Base-by-base conservation (phyloP, 2,797 vertebrate genomes). In the Phylloscopus collybita region DNA sequence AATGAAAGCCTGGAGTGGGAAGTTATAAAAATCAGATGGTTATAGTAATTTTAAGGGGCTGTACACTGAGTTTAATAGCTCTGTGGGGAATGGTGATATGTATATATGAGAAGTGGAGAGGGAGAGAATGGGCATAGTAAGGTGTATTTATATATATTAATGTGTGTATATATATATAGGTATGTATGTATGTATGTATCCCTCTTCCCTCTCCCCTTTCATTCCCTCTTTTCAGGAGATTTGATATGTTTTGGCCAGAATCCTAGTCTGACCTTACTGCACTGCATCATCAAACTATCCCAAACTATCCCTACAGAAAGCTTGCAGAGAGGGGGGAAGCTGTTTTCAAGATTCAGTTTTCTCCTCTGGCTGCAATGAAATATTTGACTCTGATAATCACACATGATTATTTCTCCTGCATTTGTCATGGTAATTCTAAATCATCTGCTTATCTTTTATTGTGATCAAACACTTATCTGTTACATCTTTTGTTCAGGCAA, bases 1-100 rank as follows among this genome's bases (percentile, higher is more conserved):
- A 96, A 95, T 96, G 91, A 97, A 96, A 93, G 89, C 85, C 87
- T 94, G 81, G 79, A 94, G 87, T 96, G 92, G 89, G 91, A 96
- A 75, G 93, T 95, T 96, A 92, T 94, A 96, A 94, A 96, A 96
- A 79, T 96, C 96, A 96, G 93, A 94, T 96, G 81, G 81, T 90
- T 92, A 79, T 75, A 80, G 89, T 91, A 92, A 81, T 88, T 96
- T 81, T 83, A 74, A 94, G 82, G 80, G 84, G 54, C 65, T 94
- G 70, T 91, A 79, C 3, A 10, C 47, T 60, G 74, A 76, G 61
- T 90, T 96, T 92, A 90, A 93, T 79, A 74, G 76, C 82, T 88
- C 84, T 12, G 1, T 0, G 0, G 79, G 73, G 92, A 92, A 56
- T 88, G n/a, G 38, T 90, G 86, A 74, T 61, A 18, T 27, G 36